These are phyloP conservation scores for Calliopsis andreniformis DNA, from an alignment of 1,140 invertebrate species.

Conservation along the genomic window DNA sequence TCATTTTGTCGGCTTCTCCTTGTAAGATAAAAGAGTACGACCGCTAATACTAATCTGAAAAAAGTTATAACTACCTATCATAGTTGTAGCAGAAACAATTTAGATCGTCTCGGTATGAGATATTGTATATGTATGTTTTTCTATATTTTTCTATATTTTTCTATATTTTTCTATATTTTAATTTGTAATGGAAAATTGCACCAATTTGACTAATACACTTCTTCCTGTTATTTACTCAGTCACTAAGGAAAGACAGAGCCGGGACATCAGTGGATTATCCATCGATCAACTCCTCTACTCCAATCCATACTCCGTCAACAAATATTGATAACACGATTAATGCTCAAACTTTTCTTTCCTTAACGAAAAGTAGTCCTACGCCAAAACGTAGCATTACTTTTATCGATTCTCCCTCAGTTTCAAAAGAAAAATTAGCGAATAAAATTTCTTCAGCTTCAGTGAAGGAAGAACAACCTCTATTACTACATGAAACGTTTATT, in stretches of 20 bases:
- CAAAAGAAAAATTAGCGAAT: conserved; percentile 33
- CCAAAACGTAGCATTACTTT: conserved; percentile 73
- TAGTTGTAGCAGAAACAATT: no score
- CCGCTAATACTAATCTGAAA: no score
- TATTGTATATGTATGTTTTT: no score
- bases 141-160: conserved; percentile 1
- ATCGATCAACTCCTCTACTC: conserved; percentile 55
- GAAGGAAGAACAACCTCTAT: conserved; percentile 37
- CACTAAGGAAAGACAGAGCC: conserved; percentile 69
- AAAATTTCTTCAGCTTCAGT: conserved; percentile 10
- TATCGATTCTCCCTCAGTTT: conserved; percentile 67
- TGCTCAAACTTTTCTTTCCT: conserved; percentile 67
- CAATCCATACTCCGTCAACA: conserved; percentile 51
- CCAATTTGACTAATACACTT: conserved; percentile 63
- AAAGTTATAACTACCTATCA: no score
- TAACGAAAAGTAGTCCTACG: conserved; percentile 59
- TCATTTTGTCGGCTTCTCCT: no score
- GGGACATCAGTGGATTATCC: conserved; percentile 75
- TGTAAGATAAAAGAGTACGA: no score
- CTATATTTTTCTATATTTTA: conserved; percentile 19
- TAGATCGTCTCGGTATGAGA: no score
- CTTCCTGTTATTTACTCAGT: conserved; percentile 72
- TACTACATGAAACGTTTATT: conserved; percentile 63
- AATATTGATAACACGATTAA: conserved; percentile 64
- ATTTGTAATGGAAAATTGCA: conserved; percentile 3